These are phyloP conservation scores for Sarcophaga bullata DNA, from an alignment of 1,140 invertebrate species.

Conservation along the genomic window DNA sequence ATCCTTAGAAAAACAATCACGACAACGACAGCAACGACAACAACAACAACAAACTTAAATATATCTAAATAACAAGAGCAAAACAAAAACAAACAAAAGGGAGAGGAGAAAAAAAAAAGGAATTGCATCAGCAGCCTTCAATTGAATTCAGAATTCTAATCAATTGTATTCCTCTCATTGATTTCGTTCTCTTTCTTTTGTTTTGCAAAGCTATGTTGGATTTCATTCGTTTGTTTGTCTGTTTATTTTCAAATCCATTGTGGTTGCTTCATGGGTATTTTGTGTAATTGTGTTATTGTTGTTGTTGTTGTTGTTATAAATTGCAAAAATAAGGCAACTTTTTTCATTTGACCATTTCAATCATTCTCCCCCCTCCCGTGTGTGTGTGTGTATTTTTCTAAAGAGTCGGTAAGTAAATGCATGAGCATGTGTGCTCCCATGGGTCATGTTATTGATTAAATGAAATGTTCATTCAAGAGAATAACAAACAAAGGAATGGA, in stretches of 20 bases:
- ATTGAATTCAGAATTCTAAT: slow-evolving; percentile 64
- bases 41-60: slow-evolving; percentile 10
- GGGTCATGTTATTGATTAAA: slow-evolving; percentile 5
- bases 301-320: slow-evolving; percentile 13
- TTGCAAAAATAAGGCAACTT: not conserved
- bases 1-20: not conserved
- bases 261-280: not conserved
- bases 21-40: not conserved
- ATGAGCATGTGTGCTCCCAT: not conserved
- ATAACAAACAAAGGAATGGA: too few species aligned
- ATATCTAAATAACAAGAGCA: too few species aligned
- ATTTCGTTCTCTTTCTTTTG: not conserved
- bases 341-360: not conserved
- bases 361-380: not conserved
- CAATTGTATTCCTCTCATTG: slow-evolving; percentile 51
- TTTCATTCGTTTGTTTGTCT: not conserved
- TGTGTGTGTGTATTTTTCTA: not conserved
- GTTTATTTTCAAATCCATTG: slow-evolving; percentile 20
- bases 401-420: too few species aligned
- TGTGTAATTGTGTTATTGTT: not conserved
- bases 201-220: not conserved
- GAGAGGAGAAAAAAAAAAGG: not conserved
- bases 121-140: slow-evolving; percentile 49
- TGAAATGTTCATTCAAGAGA: not conserved
- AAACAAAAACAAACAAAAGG: not conserved